Evolutionary conservation across 2,113 vertebrate genomes (phyloP).

Genomic region (Pteruthius melanotis): DNA sequence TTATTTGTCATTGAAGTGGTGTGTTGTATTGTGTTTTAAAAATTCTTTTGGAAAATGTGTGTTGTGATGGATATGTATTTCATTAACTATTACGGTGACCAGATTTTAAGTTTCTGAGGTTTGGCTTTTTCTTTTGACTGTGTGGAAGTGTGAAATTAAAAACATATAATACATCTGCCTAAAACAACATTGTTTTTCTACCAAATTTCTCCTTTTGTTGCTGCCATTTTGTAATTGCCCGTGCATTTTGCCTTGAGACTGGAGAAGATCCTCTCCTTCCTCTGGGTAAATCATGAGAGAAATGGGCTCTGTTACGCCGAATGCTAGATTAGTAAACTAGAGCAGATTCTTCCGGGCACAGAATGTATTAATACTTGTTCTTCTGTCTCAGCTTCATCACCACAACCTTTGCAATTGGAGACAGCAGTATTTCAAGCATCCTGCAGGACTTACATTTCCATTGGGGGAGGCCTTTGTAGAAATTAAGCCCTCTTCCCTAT

Average conservation of each 20-base stretch:
- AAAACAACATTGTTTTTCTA: not conserved
- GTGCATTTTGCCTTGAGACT: not conserved
- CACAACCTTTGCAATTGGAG: not conserved
- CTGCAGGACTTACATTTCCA: not conserved
- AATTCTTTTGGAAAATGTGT: not conserved
- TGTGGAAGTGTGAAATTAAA: not conserved
- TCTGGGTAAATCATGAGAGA: not conserved
- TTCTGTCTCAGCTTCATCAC: not conserved
- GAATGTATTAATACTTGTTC: not conserved
- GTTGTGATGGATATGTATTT: not conserved
- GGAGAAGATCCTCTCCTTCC: not conserved
- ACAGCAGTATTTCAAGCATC: not conserved
- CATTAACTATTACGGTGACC: not conserved
- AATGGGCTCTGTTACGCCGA: not conserved
- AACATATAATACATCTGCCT: not conserved
- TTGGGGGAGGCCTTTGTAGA: not conserved
- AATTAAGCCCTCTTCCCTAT: not conserved
- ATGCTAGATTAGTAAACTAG: not conserved
- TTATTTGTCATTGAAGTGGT: not conserved
- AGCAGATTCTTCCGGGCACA: not conserved
- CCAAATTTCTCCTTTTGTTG: not conserved
- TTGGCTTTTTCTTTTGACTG: not conserved
- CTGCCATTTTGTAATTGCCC: not conserved
- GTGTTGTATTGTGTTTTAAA: not conserved
- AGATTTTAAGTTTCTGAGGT: not conserved